Evolutionary conservation across 2,888 invertebrate species (phyloP), one percentile per base, ranked within the genome.

Genomic region (Eueremaeus valkanovi): DNA sequence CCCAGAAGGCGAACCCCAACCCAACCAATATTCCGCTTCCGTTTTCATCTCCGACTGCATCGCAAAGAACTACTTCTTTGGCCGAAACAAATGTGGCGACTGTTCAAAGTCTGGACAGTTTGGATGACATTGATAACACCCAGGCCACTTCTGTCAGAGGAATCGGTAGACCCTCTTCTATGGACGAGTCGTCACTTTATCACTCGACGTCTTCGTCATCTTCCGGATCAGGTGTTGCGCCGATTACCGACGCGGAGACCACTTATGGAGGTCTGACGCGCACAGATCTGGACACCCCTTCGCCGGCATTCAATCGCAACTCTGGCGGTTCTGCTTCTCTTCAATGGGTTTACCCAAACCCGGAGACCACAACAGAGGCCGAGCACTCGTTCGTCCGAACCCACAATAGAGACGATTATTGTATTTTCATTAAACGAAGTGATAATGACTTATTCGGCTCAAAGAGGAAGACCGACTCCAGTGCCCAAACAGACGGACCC

Each of bases 221-320:
- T 0, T 92, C 92, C 81, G 92, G 92, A 83, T 91, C 91, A n/a
- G n/a, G n/a, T n/a, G n/a, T n/a, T 83, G 92, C 90, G 82, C 90
- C 80, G n/a, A 79, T 80, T 24, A 80, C 81, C 21, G 82, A 81
- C 40, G 68, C 68, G 6, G 68, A 68, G 40, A 68, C 68, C 21
- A 68, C 68, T 33, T 68, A 68, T 40, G 68, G 68, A 13, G 68
- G 68, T 73, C 80, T 81, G 58, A 80, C 91, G 58, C 87, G 91
- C 79, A 91, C 91, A 5, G 91, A 91, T 0, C 90, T 90, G 81
- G 91, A 88, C 40, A 88, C 88, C 78, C 81, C 83, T 42, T 83
- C 83, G 5, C 88, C 86, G 16, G 78, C 78, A 29, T 74, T 77
- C 27, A 72, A 70, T 51, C 68, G 75, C 40, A 76, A 77, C 58